Percentiles rank a stretch among this genome's conserved stretches.
Evolutionary conservation across 2,113 vertebrate genomes (phyloP).

Genomic region (Castor canadensis): DNA sequence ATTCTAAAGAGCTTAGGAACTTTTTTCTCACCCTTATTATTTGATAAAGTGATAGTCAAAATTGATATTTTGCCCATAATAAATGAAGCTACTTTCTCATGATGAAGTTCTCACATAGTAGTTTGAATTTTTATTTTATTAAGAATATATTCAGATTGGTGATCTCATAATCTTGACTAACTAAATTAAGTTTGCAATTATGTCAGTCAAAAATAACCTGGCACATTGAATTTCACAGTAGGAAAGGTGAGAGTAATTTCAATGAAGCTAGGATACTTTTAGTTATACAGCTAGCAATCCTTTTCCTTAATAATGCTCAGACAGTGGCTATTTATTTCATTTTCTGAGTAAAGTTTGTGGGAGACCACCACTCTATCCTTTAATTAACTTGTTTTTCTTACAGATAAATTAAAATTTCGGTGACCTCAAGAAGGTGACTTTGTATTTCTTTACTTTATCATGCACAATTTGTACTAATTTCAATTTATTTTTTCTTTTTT

Average conservation of each 20-base stretch:
- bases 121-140: neutral
- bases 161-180: neutral
- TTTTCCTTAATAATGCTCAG: neutral
- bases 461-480: neutral
- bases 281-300: rapidly evolving
- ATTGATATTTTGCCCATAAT: neutral
- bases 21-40: neutral
- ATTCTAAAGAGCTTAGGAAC: neutral
- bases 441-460: neutral
- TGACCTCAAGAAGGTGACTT: neutral
- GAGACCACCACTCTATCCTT: neutral
- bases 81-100: neutral
- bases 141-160: neutral
- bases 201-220: neutral
- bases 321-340: neutral
- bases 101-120: neutral
- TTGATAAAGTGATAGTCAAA: neutral
- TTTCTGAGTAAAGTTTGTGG: neutral
- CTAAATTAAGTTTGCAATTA: neutral
- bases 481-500: neutral
- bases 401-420: neutral
- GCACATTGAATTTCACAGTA: neutral
- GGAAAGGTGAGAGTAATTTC: neutral
- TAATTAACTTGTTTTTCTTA: neutral
- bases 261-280: neutral